Evolutionary conservation across 2,888 invertebrate species (phyloP).

Genomic region (Hydropsyche betteni): DNA sequence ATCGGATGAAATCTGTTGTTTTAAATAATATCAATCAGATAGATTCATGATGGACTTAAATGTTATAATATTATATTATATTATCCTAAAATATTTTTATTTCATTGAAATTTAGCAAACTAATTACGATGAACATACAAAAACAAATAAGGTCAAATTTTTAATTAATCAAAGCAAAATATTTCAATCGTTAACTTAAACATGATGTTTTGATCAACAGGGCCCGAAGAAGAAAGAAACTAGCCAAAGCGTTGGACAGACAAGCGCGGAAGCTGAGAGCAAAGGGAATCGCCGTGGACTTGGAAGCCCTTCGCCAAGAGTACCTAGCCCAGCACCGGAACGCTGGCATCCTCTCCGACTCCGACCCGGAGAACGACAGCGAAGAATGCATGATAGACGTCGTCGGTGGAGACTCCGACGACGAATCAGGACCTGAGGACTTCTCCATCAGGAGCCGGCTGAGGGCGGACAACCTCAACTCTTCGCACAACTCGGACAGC

Average conservation of each 20-base stretch:
- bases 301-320: constrained; percentile 85
- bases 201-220: constrained; percentile 57
- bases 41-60: too few species aligned
- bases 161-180: too few species aligned
- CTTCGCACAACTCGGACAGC: constrained; percentile 66
- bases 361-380: constrained; percentile 69
- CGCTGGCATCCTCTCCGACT: constrained; percentile 69
- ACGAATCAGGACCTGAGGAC: constrained; percentile 72
- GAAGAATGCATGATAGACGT: constrained; percentile 84
- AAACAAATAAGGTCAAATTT: too few species aligned
- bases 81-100: too few species aligned
- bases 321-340: constrained; percentile 82
- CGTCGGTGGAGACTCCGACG: constrained; percentile 80
- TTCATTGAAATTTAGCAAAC: too few species aligned
- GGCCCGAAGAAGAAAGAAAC: constrained; percentile 88
- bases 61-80: too few species aligned
- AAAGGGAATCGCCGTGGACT: constrained; percentile 88
- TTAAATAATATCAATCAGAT: too few species aligned
- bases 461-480: constrained; percentile 68
- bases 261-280: constrained; percentile 92
- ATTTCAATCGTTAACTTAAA: too few species aligned
- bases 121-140: too few species aligned
- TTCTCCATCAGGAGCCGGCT: constrained; percentile 69
- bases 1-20: too few species aligned
- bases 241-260: constrained; percentile 89